phyloP scores from a whole-genome alignment of 2,888 invertebrate genomes.

The Abscondita cerata region DNA sequence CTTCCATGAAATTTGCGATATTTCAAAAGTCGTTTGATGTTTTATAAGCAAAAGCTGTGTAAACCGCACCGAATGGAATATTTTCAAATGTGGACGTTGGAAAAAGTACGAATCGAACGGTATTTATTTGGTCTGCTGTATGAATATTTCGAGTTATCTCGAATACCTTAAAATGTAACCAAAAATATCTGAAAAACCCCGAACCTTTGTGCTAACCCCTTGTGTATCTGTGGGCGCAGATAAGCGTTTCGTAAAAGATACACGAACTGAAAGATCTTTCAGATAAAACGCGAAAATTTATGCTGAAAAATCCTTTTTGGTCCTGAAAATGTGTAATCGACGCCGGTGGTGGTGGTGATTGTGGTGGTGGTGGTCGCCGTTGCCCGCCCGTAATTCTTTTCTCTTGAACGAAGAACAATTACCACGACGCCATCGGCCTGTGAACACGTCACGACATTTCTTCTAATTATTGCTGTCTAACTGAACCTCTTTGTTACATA shows the following conservation, averaged over 20 bases:
- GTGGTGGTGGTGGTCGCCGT: no score
- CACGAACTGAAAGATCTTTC: constrained; percentile 18
- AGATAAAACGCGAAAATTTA: constrained; percentile 18
- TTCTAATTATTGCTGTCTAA: constrained; percentile 29
- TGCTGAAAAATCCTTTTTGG: constrained; percentile 7
- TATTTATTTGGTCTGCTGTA: constrained; percentile 23
- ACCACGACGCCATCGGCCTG: constrained; percentile 32
- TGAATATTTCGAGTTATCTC: constrained; percentile 26
- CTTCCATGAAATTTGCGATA: constrained; percentile 26
- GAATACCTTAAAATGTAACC: constrained; percentile 22
- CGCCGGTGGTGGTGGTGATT: no score
- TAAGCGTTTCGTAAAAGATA: constrained; percentile 23
- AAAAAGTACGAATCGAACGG: constrained; percentile 18
- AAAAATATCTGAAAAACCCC: constrained; percentile 23
- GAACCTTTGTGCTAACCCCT: constrained; percentile 24
- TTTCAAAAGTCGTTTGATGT: constrained; percentile 24
- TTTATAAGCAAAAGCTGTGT: not conserved
- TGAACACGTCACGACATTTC: constrained; percentile 36
- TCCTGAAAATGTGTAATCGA: not conserved
- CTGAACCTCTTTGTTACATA: constrained; percentile 22
- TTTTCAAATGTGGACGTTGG: not conserved
- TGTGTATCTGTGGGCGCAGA: constrained; percentile 25
- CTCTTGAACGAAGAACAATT: constrained; percentile 28
- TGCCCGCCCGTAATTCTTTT: no score
- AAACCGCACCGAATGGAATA: constrained; percentile 14